phyloP scores from a whole-genome alignment of 2,888 invertebrate genomes.

The Muscina levida region DNA sequence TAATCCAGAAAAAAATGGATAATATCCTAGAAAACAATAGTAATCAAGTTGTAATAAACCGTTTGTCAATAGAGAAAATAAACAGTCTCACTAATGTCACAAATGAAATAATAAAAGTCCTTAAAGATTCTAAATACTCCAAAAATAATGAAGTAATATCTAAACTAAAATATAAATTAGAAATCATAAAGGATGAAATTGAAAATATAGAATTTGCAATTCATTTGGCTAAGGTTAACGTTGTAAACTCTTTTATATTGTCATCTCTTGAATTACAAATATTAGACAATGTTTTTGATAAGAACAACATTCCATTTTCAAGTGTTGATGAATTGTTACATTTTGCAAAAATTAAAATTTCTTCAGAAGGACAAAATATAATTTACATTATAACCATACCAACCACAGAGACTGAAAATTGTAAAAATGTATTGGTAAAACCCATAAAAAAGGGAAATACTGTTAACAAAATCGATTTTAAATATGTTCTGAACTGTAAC shows the following conservation, averaged over 20 bases:
- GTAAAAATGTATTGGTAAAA: conserved; percentile 42
- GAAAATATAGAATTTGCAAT: conserved; percentile 43
- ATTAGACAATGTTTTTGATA: conserved; percentile 36
- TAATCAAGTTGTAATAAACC: conserved; percentile 57
- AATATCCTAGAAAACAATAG: conserved; percentile 59
- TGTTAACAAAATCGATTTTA: conserved; percentile 18
- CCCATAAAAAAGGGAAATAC: conserved; percentile 36
- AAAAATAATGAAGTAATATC: too few relatives aligned
- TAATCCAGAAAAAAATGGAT: conserved; percentile 53
- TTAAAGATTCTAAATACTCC: too few relatives aligned
- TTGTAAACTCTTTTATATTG: conserved; percentile 48
- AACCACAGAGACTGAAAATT: conserved; percentile 39
- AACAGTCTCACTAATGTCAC: conserved; percentile 5
- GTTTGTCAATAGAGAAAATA: conserved; percentile 42
- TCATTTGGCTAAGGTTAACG: conserved; percentile 53
- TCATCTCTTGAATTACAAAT: conserved; percentile 48
- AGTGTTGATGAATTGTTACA: conserved; percentile 53
- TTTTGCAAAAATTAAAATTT: conserved; percentile 32
- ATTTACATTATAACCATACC: conserved; percentile 53
- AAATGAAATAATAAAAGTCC: too few relatives aligned
- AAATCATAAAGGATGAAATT: conserved; percentile 60
- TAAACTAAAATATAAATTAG: conserved; percentile 50
- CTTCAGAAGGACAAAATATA: conserved; percentile 5
- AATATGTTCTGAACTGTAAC: conserved; percentile 13
- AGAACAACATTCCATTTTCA: conserved; percentile 39